Base-by-base conservation (phyloP, 2,113 vertebrate species). In the Halichoeres trimaculatus region DNA sequence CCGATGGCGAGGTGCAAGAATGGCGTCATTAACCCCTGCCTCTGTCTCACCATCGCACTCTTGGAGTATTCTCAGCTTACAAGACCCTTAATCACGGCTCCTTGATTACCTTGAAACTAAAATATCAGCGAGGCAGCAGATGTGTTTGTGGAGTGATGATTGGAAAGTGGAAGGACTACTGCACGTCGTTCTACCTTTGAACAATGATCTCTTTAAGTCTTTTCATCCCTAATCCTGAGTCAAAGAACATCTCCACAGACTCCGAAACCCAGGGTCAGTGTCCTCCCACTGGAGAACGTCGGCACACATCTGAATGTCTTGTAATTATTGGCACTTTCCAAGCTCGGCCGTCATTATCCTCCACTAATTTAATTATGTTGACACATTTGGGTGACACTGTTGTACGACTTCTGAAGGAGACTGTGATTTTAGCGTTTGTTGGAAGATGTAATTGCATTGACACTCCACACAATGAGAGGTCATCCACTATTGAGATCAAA, bases 391-490 rank as follows among this genome's bases (percentile, higher is more conserved):
- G 55, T 58, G 59, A 58, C 70, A 41, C 62, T 34, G 56, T 65
- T 72, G 57, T 35, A 20, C 61, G 77, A 80, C 75, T 76, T 48
- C 45, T 48, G 19, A 48, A 45, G 4, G 51, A 81, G 69, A 80
- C 83, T 74, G 54, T 61, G 58, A 76, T 80, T 70, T 78, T 58
- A 81, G 56, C 69, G 55, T 62, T 82, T 43, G 60, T 81, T 57
- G 35, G 66, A 69, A 70, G 79, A 72, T 66, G 65, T 79, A 84
- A 85, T 88, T 78, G 65, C 59, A 75, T 16, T 77, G 77, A 80
- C 60, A 54, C 57, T 5, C 12, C 63, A 53, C 58, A 63, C 67
- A 72, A 70, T 45, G 69, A 81, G 80, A 88, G 84, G 81, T 85
- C 87, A 82, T 43, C 19, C n/a, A 54, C 52, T 8, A 20, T 20